These are phyloP conservation scores for Diadophis punctatus DNA, from an alignment of 2,113 vertebrate genomes.

Conservation along the genomic window DNA sequence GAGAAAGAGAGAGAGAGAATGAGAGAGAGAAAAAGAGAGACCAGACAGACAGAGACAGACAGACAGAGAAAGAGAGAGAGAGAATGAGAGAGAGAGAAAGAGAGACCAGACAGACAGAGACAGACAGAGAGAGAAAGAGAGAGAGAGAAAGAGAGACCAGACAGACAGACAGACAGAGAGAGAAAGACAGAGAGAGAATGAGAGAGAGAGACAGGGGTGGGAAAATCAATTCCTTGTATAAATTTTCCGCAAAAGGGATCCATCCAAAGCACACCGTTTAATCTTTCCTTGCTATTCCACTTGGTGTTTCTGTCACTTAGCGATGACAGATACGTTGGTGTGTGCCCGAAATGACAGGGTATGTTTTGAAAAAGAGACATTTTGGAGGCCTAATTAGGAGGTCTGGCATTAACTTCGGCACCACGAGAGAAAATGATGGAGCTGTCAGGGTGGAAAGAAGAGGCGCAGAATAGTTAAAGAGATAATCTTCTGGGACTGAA, in stretches of 20 bases:
- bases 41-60: no score
- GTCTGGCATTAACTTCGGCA: not conserved
- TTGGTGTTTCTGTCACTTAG: constrained; percentile 16
- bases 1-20: no score
- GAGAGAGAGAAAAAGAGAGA: no score
- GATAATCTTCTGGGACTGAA: not conserved
- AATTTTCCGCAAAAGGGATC: constrained; percentile 34
- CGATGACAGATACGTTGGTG: constrained; percentile 25
- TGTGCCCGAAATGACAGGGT: constrained; percentile 28
- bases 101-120: fast-evolving
- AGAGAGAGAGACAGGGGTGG: no score
- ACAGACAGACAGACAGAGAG: no score
- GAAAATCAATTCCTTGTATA: not conserved
- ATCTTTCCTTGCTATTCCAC: constrained; percentile 15
- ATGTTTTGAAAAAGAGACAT: constrained; percentile 32
- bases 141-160: no score
- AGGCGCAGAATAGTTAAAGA: constrained; percentile 23
- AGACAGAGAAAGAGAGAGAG: not conserved
- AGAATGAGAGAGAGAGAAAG: no score
- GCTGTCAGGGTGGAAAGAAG: constrained; percentile 23
- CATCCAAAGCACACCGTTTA: constrained; percentile 35
- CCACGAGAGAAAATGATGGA: not conserved
- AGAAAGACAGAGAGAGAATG: no score
- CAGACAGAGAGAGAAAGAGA: fast-evolving
- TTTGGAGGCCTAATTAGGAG: constrained; percentile 25